These are phyloP conservation scores for Melanotaenia pygmaea DNA, from an alignment of 2,797 vertebrate genomes.

Conservation along the genomic window DNA sequence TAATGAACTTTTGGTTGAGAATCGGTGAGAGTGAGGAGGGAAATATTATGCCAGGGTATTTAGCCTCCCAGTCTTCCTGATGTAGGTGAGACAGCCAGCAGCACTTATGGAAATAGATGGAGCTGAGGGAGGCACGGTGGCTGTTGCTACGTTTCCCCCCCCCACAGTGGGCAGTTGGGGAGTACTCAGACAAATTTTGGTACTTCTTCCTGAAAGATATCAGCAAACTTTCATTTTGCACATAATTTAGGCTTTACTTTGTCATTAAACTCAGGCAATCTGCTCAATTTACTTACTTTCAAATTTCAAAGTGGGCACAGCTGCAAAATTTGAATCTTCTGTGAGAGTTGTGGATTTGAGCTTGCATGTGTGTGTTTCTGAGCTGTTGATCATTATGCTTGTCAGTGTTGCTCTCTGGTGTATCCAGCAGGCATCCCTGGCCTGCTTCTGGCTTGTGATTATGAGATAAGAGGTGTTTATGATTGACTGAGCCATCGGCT, in stretches of 20 bases:
- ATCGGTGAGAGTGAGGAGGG: conserved; percentile 70
- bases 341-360: conserved; percentile 44
- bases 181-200: conserved; percentile 56
- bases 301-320: conserved; percentile 39
- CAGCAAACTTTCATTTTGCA: conserved; percentile 64
- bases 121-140: conserved; percentile 76
- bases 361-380: background rate
- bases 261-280: conserved; percentile 58
- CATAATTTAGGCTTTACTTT: conserved; percentile 61
- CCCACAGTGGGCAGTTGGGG: conserved; percentile 64
- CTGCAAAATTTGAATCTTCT: conserved; percentile 38
- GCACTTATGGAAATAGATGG: conserved; percentile 88
- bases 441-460: conserved; percentile 76
- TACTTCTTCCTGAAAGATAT: conserved; percentile 64
- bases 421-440: conserved; percentile 71
- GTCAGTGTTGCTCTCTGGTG: conserved; percentile 58
- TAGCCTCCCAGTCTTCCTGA: conserved; percentile 85
- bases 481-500: conserved; percentile 79
- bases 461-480: conserved; percentile 75
- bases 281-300: conserved; percentile 48
- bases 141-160: conserved; percentile 62
- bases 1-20: conserved; percentile 86
- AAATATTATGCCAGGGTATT: conserved; percentile 86
- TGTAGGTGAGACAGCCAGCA: conserved; percentile 85
- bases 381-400: conserved; percentile 71